A percentile compares a stretch with the other conserved stretches of the same genome.
Evolutionary conservation across 2,113 vertebrate species (phyloP).

Genomic region (Nerophis lumbriciformis): DNA sequence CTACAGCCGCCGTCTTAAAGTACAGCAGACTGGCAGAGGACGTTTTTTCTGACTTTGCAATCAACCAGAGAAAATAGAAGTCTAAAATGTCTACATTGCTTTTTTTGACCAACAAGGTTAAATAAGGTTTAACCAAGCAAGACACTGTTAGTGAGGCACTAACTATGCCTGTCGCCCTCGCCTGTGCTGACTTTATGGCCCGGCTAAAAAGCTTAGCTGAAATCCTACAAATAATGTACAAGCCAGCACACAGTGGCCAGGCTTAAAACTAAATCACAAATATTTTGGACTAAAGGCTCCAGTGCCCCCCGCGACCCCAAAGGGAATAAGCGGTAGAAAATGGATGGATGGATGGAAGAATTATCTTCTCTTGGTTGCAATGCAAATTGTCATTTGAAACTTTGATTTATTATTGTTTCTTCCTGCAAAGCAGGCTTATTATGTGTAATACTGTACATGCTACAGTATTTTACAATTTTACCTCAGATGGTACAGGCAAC

Average conservation of each 20-base stretch:
- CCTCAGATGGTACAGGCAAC: not conserved
- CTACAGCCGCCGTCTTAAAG: not conserved
- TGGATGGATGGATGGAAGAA: too few species aligned
- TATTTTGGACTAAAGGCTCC: constrained; percentile 43
- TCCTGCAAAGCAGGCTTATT: too few species aligned
- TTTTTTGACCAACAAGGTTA: constrained; percentile 17
- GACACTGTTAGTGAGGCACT: constrained; percentile 17
- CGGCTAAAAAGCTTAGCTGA: constrained; percentile 42
- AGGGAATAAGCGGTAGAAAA: too few species aligned
- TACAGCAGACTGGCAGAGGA: not conserved
- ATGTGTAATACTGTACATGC: not conserved
- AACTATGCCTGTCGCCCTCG: constrained; percentile 9
- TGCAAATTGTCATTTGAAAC: constrained; percentile 55
- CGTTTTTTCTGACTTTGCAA: constrained; percentile 1
- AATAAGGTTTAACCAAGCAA: constrained; percentile 27
- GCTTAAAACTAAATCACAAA: constrained; percentile 39
- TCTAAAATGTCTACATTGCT: constrained; percentile 1
- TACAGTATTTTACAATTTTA: not conserved
- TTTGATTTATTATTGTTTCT: constrained; percentile 14
- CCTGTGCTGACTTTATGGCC: constrained; percentile 17
- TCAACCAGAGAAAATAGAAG: constrained; percentile 14
- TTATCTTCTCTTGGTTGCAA: constrained; percentile 44
- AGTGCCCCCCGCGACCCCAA: too few species aligned
- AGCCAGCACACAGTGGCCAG: constrained; percentile 10
- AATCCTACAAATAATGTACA: constrained; percentile 46